Percentiles rank a stretch among this genome's conserved stretches.
phyloP scores from a whole-genome alignment of 2,888 invertebrate species.

The Lithophane leautieri region DNA sequence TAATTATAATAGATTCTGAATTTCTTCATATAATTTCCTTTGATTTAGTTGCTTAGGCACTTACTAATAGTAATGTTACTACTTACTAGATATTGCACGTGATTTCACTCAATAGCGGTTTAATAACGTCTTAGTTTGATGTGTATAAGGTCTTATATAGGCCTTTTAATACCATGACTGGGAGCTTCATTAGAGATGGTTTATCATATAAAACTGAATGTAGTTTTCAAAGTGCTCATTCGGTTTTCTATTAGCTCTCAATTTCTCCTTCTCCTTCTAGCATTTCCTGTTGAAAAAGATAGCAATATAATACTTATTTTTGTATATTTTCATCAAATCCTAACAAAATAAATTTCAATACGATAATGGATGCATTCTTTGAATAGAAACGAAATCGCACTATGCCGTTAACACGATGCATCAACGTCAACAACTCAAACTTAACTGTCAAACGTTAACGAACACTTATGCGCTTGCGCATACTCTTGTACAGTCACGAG shows the following conservation, averaged over 20 bases:
- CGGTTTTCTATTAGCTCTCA: neutral
- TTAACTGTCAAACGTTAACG: constrained; percentile 76
- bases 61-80: too few species aligned
- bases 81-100: neutral
- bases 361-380: constrained; percentile 28
- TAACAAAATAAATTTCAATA: neutral
- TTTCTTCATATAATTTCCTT: too few species aligned
- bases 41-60: too few species aligned
- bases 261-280: neutral
- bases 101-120: neutral
- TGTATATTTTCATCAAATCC: neutral
- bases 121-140: neutral
- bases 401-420: constrained; percentile 75
- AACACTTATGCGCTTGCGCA: constrained; percentile 68
- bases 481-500: constrained; percentile 8
- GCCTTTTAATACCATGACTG: neutral
- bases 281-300: neutral
- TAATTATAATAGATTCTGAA: too few species aligned
- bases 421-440: constrained; percentile 76
- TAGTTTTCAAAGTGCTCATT: neutral
- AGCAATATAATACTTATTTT: neutral
- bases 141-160: neutral
- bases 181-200: neutral
- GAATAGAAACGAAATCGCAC: constrained; percentile 68
- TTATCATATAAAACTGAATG: neutral